Conservation (phyloP, 2,888 invertebrate genomes). For the Apodemia zela region DNA sequence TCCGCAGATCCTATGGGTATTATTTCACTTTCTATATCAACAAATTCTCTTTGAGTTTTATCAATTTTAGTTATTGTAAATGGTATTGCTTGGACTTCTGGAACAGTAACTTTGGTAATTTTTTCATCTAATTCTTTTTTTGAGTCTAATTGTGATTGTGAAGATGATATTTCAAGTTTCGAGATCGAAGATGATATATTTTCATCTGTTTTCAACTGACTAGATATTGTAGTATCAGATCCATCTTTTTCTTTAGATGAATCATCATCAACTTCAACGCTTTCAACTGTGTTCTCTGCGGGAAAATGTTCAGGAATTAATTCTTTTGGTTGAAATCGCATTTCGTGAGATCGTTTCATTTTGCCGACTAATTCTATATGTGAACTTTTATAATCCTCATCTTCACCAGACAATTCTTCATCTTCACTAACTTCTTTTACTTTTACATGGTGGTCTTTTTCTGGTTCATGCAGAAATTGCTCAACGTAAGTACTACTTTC, state of each 20-base stretch:
- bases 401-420: conserved; percentile 79
- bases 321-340: conserved; percentile 89
- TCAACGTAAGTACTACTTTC: conserved; percentile 82
- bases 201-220: conserved; percentile 70
- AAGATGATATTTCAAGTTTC: conserved; percentile 62
- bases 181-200: conserved; percentile 68
- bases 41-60: conserved; percentile 59
- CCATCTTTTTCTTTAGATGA: conserved; percentile 62
- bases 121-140: conserved; percentile 50
- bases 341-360: conserved; percentile 95
- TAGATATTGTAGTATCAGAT: conserved; percentile 70
- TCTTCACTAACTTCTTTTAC: conserved; percentile 68
- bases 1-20: conserved; percentile 67
- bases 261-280: conserved; percentile 64
- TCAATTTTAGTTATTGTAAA: conserved; percentile 63
- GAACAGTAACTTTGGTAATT: conserved; percentile 40
- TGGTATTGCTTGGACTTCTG: conserved; percentile 54
- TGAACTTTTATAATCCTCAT: conserved; percentile 73
- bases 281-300: conserved; percentile 60
- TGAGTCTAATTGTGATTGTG: conserved; percentile 52
- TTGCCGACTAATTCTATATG: conserved; percentile 81
- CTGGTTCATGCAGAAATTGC: conserved; percentile 68
- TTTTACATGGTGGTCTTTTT: conserved; percentile 48
- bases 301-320: conserved; percentile 74
- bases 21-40: conserved; percentile 74